phyloP scores from a whole-genome alignment of 2,888 invertebrate species.

The Eilema depressum region DNA sequence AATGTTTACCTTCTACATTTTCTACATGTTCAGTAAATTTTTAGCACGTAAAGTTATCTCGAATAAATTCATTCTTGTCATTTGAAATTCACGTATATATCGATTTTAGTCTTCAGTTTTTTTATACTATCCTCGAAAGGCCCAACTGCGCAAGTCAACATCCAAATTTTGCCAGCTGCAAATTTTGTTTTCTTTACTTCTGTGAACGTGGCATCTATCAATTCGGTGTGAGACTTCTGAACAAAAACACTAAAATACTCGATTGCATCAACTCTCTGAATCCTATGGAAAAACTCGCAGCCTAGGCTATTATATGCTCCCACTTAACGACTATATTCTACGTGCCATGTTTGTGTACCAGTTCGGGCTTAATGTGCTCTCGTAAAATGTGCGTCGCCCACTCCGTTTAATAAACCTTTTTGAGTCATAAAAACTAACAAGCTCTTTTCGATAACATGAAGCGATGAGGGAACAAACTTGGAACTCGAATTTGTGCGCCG shows the following conservation, averaged over 20 bases:
- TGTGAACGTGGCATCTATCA: neutral
- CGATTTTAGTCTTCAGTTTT: no score
- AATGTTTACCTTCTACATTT: no score
- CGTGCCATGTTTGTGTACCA: neutral
- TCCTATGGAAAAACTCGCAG: neutral
- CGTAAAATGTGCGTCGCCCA: conserved; percentile 17
- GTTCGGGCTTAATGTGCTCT: conserved; percentile 2
- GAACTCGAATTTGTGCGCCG: neutral
- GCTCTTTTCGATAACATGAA: neutral
- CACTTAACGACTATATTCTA: neutral
- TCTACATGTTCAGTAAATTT: no score
- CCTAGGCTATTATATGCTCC: neutral
- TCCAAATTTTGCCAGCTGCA: no score
- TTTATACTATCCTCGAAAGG: no score
- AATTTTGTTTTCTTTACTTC: neutral
- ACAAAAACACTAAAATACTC: neutral
- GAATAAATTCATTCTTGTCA: no score
- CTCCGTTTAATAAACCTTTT: conserved; percentile 21
- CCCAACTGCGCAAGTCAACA: no score
- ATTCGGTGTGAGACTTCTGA: neutral
- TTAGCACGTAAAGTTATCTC: no score
- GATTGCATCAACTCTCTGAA: neutral
- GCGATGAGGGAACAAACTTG: neutral
- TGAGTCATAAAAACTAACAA: conserved; percentile 4
- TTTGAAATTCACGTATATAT: no score